Base-by-base conservation (phyloP, 2,797 vertebrate genomes). In the Helarctos malayanus region DNA sequence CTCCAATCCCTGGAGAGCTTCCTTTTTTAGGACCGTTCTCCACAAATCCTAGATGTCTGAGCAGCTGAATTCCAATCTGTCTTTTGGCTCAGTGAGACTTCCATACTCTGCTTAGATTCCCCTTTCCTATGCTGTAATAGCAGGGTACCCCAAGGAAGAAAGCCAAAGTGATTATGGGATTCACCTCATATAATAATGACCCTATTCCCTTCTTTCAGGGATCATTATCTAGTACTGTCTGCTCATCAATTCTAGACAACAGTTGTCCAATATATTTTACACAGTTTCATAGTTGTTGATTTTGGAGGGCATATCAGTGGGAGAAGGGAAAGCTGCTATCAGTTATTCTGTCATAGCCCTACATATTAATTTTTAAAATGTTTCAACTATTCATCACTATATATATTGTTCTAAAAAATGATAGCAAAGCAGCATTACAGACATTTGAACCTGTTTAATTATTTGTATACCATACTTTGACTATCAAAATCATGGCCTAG, bases 291-390 rank as follows among this genome's bases (percentile, higher is more conserved):
- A 49, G 14, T 18, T 79, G 80, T 29, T 68, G 0, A 27, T 68
- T 87, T 75, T 61, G 47, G 61, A 78, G 19, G 32, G 4, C n/a
- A 65, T 29, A 80, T 14, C 16, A 56, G 35, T 49, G 65, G 89
- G 59, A 63, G 38, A 61, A 52, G 32, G 7, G 29, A 92, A 95
- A 16, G 29, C 49, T 92, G 56, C 19, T 85, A 82, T 29, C 5
- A 96, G 13, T 81, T 80, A 89, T 7, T 85, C 54, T 63, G 25
- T 23, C 49, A 92, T 0, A 52, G 49, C 1, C 45, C 19, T 75
- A 21, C 23, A 82, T 32, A 91, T 8, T 84, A 78, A 86, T 25
- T 91, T 95, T n/a, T 8, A 56, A 93, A 87, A 92, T 29, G 76
- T 63, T 82, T 84, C 38, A 23, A 69, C 29, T 81, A 92, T 35